Base-by-base conservation (phyloP, 2,888 invertebrate species). In the Rambutsinella grinnellia region DNA sequence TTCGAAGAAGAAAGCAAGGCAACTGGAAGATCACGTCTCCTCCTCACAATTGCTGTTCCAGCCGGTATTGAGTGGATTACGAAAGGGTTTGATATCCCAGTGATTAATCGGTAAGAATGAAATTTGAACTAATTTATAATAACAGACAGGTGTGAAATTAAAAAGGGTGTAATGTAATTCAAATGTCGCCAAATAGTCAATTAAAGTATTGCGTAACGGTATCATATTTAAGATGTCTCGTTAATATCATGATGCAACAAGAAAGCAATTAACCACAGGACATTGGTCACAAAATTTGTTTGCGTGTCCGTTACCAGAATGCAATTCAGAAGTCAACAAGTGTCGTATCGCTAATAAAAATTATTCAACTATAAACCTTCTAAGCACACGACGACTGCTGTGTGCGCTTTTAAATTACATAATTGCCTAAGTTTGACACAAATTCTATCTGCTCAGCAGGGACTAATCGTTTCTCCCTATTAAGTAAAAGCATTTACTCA, bases 31-130 rank as follows among this genome's bases (percentile, higher is more conserved):
- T 89, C 93, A 0, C 88, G 92, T 79, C 89, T 97, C 36, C 88
- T 97, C 63, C 88, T 97, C 19, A 95, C 97, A 5, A 95, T 97
- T 93, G 97, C 97, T 13, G 95, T 97, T 28, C 96, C 96, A 0
- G 96, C 96, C 1, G 96, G 96, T 23, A 93, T 94, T 83, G 95
- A 96, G 86, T 95, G 96, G 85, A 93, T 97, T 82, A 93, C 95
- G 85, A 95, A 96, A 86, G 97, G 97, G 79, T 97, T 95, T 86
- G 96, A 97, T 85, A 90, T 97, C 70, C 93, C 93, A 77, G 93
- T 93, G 84, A 88, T 97, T 70, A 94, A 94, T 86, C 92, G 92
- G 91, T 94, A 85, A 88, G 89, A 87, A 57, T 19, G n/a, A n/a
- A 13, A 58, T 27, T n/a, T 5, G 17, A n/a, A 5, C 13, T 44